Evolutionary conservation across 2,797 vertebrate genomes (phyloP), one percentile per base, ranked within the genome.

Genomic region (Fringilla coelebs): DNA sequence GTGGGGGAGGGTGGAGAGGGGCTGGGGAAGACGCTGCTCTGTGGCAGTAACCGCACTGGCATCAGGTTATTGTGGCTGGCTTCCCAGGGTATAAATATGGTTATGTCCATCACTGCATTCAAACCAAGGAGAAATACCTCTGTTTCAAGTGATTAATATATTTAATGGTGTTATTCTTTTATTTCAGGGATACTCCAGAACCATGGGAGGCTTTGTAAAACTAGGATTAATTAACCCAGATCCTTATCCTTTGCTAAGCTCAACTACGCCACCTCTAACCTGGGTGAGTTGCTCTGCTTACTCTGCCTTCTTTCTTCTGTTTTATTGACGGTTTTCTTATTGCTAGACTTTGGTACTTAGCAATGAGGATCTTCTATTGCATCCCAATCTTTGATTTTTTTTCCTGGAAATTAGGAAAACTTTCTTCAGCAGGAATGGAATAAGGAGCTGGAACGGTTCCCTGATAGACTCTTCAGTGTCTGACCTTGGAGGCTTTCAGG

Each of bases 151-250:
- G 5, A 22, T 52, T 38, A 17, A 34, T 78, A 9, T 57, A 70
- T 93, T 72, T 85, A 93, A 81, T 46, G 3, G n/a, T 63, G 34
- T 72, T 76, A 87, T 54, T 88, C 41, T 96, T 88, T 95, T 94
- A 32, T 97, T 96, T 43, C 94, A 99, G 99, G 99, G 99, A 24
- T 99, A 98, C 96, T 97, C 98, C 19, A 98, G 98, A 92, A 98
- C 98, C 63, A 98, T 99, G 98, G 97, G 97, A 90, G 98, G 98
- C 24, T 99, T 99, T 89, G 97, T 99, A 77, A 99, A 98, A 95
- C 88, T 99, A 88, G 99, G 99, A 86, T 97, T 99, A 93, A 99
- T 99, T 92, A 98, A 98, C 95, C 96, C 97, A 40, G 98, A 99
- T 73, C 97, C 98, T 11, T 97, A 97, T 88, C 98, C 98, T 61